phyloP scores from a whole-genome alignment of 2,888 invertebrate species.

The Harpalus rufipes region DNA sequence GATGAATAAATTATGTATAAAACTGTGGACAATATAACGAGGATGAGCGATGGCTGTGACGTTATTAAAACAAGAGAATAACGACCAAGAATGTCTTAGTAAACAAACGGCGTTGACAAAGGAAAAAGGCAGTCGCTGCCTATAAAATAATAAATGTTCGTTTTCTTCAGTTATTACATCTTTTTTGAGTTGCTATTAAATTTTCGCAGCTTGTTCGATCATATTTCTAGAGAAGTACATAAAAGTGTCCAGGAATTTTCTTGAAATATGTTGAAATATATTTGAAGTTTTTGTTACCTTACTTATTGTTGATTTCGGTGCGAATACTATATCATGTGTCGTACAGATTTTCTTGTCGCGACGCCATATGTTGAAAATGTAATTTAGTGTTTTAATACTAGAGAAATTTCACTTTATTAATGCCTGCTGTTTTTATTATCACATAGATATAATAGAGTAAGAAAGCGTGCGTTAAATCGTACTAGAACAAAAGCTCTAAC shows the following conservation, averaged over 20 bases:
- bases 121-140: neutral
- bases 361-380: slow-evolving; percentile 7
- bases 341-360: slow-evolving; percentile 1
- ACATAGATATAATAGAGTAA: slow-evolving; percentile 15
- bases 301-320: slow-evolving; percentile 34
- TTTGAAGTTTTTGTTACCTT: slow-evolving; percentile 32
- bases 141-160: slow-evolving; percentile 46
- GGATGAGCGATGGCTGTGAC: slow-evolving; percentile 10
- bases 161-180: slow-evolving; percentile 33
- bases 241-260: slow-evolving; percentile 35
- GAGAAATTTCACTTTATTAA: slow-evolving; percentile 45
- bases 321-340: slow-evolving; percentile 14
- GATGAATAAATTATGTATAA: no score
- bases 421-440: slow-evolving; percentile 26
- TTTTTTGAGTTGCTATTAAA: slow-evolving; percentile 44
- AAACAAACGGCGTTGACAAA: slow-evolving; percentile 38
- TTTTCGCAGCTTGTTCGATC: slow-evolving; percentile 53
- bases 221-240: slow-evolving; percentile 50
- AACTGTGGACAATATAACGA: neutral
- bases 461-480: slow-evolving; percentile 9
- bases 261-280: slow-evolving; percentile 41
- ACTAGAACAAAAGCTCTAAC: neutral
- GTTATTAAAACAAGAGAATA: slow-evolving; percentile 44
- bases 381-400: slow-evolving; percentile 43
- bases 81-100: slow-evolving; percentile 28